Evolutionary conservation across 2,113 vertebrate species (phyloP).

Genomic region (Gymnocephalus cernua): DNA sequence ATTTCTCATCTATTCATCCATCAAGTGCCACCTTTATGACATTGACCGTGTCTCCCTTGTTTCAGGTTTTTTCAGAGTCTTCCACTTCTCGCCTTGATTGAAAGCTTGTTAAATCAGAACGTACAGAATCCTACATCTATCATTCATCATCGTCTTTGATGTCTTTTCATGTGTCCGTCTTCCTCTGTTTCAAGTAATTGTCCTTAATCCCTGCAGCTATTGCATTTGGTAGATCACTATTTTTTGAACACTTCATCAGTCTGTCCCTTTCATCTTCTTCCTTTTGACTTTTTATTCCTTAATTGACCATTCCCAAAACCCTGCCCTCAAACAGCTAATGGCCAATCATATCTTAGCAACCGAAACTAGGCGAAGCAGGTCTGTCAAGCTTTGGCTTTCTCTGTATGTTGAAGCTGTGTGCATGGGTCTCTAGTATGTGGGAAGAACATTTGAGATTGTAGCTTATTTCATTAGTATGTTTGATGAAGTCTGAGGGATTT

Average conservation of each 20-base stretch:
- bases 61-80: constrained; percentile 43
- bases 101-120: constrained; percentile 32
- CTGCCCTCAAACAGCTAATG: neutral
- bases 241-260: neutral
- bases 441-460: no score
- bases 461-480: no score
- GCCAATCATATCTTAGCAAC: neutral
- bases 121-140: constrained; percentile 34
- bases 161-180: constrained; percentile 15
- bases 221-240: neutral
- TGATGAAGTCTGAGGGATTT: no score
- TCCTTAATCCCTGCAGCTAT: constrained; percentile 10
- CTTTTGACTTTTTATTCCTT: neutral
- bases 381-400: neutral
- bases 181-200: constrained; percentile 18
- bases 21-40: constrained; percentile 37
- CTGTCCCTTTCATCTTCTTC: neutral
- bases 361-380: neutral
- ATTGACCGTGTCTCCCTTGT: constrained; percentile 33
- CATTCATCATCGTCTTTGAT: constrained; percentile 28
- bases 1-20: constrained; percentile 51
- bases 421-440: neutral
- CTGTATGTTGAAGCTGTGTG: neutral
- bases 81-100: constrained; percentile 38
- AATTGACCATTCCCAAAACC: neutral